Base-by-base conservation (phyloP, 2,888 invertebrate species). In the Spialia ferax region DNA sequence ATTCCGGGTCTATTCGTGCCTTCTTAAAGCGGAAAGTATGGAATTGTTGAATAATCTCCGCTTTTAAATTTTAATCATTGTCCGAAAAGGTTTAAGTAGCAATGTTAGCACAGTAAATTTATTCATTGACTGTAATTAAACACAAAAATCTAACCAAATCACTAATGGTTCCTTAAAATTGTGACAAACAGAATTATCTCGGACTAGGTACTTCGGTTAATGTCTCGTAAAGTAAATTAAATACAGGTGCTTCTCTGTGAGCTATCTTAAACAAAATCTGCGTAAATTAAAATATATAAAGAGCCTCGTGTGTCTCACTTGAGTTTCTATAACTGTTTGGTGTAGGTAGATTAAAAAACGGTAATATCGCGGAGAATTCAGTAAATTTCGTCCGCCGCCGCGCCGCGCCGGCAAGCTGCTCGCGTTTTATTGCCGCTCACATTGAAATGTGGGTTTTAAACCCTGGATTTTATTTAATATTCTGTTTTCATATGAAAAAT, bases 361-460 rank as follows among this genome's bases (percentile, higher is more conserved):
- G 65, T 65, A 65, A 35, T 65, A 65, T 65, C 29, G 13, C 65
- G 52, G 52, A 23, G 59, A 59, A 15, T 57, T 35, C 35, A 57
- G 50, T 18, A 38, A 48, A 65, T 65, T 65, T 57, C 56, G 59
- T 22, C 59, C 65, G n/a, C n/a, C n/a, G n/a, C n/a, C n/a, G n/a
- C n/a, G n/a, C n/a, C n/a, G n/a, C 23, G n/a, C 38, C 50, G 32
- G 32, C 32, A 65, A 65, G 64, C 64, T 65, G 32, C 32, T 10
- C 32, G 65, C 22, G 52, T 65, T 65, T 65, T 65, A 65, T 65
- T 59, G 15, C 65, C n/a, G 38, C 32, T 65, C 50, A 26, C 59
- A 65, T 42, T 59, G 59, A 59, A 65, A 65, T 65, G 65, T 65
- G 50, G 29, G n/a, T 20, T 59, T 65, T 52, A 65, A 65, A 59